Base-by-base conservation (phyloP, 2,888 invertebrate genomes). In the Synergus gifuensis region DNA sequence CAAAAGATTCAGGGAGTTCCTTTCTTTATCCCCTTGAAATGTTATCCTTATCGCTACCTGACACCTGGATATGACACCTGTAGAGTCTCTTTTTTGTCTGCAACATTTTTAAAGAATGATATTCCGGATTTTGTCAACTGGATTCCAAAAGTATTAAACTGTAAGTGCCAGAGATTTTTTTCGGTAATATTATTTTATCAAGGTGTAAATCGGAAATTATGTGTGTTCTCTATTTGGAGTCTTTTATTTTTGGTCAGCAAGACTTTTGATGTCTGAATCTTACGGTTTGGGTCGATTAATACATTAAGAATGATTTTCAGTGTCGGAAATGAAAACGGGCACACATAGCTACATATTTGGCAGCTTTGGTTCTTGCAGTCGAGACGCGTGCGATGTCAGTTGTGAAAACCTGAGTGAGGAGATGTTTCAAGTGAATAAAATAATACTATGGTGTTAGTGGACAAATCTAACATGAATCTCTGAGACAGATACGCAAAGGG, bases 331-430 rank as follows among this genome's bases (percentile, higher is more conserved):
- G 73, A 80, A 81, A 83, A 81, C 79, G 80, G 67, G 81, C 77
- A 79, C 83, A 81, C 63, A 76, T n/a, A 66, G 40, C 49, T 80
- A 83, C 83, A 76, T 83, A 83, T 83, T 83, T 83, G 81, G 83
- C 69, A 46, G 76, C 28, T 69, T 60, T 58, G 63, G 73, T 67
- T 79, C 80, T 67, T 78, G 79, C 76, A 79, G 66, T 77, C 79
- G 60, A 63, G 78, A 76, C 78, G 67, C 77, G 81, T 81, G 60
- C 80, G 76, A 81, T 63, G 79, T 76, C 76, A 78, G 40, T 79
- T 46, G 77, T 77, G 79, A 81, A 82, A 83, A 83, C 67, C 66
- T 78, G 67, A 67, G 76, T 54, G 77, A 62, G 67, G 76, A 76
- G 78, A 67, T 79, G 67, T 78, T 81, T 79, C 78, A 42, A 66